phyloP scores from a whole-genome alignment of 2,888 invertebrate genomes.

The Caenorhabditis plicata region DNA sequence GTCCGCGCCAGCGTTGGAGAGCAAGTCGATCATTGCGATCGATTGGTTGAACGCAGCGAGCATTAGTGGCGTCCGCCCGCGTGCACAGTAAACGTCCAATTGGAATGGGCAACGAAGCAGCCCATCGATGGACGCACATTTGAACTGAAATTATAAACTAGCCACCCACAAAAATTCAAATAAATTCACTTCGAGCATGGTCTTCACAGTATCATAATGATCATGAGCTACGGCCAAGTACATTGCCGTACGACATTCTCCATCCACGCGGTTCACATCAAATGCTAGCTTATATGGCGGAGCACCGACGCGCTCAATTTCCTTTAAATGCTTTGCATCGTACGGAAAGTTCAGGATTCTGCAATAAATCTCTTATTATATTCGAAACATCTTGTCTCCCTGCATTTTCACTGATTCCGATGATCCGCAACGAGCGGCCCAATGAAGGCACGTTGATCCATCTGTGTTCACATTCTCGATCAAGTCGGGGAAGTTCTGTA shows the following conservation, averaged over 20 bases:
- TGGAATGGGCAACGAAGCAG: constrained; percentile 42
- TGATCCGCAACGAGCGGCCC: constrained; percentile 57
- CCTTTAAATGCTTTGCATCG: constrained; percentile 66
- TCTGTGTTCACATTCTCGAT: constrained; percentile 50
- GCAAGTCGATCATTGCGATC: constrained; percentile 66
- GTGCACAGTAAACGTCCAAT: constrained; percentile 58
- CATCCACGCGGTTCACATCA: constrained; percentile 77
- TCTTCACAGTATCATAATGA: constrained; percentile 47
- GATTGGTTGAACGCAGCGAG: constrained; percentile 48
- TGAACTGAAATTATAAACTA: constrained; percentile 12
- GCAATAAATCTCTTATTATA: not conserved
- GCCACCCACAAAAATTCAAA: not conserved
- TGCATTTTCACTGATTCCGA: constrained; percentile 49
- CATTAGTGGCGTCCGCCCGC: constrained; percentile 64
- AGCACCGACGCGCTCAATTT: constrained; percentile 66
- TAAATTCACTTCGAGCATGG: constrained; percentile 40
- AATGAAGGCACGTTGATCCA: constrained; percentile 56
- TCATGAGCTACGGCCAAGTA: constrained; percentile 77
- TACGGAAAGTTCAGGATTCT: constrained; percentile 30
- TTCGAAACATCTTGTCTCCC: not conserved
- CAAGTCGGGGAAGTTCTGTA: constrained; percentile 44
- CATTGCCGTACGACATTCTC: constrained; percentile 77
- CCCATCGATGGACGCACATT: constrained; percentile 38
- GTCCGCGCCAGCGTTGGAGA: constrained; percentile 77
- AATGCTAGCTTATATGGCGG: constrained; percentile 74